Percentiles rank a stretch among this genome's conserved stretches.
Evolutionary conservation across 2,888 invertebrate species (phyloP).

Genomic region (Diploptera punctata): DNA sequence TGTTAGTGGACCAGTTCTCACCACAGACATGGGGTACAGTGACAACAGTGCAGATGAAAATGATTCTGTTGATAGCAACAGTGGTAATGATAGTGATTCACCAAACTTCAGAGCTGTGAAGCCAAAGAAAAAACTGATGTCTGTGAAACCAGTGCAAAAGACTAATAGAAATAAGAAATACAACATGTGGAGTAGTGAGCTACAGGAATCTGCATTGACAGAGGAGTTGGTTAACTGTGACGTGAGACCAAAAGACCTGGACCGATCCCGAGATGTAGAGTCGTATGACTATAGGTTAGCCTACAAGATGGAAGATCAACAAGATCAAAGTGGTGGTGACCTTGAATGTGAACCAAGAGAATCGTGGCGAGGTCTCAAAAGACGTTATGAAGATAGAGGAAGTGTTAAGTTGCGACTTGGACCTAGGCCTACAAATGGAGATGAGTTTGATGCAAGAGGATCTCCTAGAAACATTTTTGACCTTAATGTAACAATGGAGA

Average conservation of each 20-base stretch:
- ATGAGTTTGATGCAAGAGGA: neutral
- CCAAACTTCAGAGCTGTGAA: constrained; percentile 59
- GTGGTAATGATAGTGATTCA: constrained; percentile 62
- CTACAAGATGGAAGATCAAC: constrained; percentile 48
- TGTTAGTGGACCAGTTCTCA: constrained; percentile 46
- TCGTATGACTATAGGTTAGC: constrained; percentile 70
- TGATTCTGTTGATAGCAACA: constrained; percentile 63
- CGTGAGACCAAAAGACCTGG: constrained; percentile 68
- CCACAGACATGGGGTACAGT: constrained; percentile 25
- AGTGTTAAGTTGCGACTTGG: constrained; percentile 49
- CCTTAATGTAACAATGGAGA: constrained; percentile 60
- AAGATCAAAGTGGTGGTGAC: constrained; percentile 44
- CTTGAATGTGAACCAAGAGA: neutral
- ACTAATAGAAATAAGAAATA: constrained; percentile 70
- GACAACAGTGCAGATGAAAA: constrained; percentile 60
- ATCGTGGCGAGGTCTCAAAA: constrained; percentile 56
- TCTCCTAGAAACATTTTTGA: constrained; percentile 57
- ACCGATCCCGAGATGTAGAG: constrained; percentile 70
- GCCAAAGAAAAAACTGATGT: constrained; percentile 57
- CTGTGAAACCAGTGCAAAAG: constrained; percentile 53
- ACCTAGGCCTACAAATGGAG: neutral
- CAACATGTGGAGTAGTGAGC: constrained; percentile 74
- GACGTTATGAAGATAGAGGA: constrained; percentile 64
- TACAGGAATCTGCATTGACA: constrained; percentile 80
- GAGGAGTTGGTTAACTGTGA: constrained; percentile 81